Evolutionary conservation across 1,140 invertebrate species (phyloP).

Genomic region (Leguminivora glycinivorella): DNA sequence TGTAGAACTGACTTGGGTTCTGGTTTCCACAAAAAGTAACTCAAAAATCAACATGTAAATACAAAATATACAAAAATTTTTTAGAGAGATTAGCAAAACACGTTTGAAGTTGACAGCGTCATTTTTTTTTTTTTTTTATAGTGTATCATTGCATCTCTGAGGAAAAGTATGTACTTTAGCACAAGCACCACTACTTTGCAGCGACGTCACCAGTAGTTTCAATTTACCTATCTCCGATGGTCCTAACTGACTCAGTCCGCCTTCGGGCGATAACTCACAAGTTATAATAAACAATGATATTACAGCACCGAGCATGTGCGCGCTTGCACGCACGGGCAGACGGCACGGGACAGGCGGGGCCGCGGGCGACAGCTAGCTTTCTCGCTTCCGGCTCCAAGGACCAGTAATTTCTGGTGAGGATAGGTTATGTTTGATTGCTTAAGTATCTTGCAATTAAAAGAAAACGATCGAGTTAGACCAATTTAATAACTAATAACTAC

Average conservation of each 20-base stretch:
- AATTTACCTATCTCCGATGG: not conserved
- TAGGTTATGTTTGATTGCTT: constrained; percentile 19
- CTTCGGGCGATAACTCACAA: not conserved
- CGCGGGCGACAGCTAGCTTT: constrained; percentile 11
- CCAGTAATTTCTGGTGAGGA: constrained; percentile 12
- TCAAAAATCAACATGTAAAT: too few relatives aligned
- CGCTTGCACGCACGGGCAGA: constrained; percentile 9
- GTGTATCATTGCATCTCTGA: too few relatives aligned
- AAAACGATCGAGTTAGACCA: not conserved
- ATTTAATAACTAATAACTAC: too few relatives aligned
- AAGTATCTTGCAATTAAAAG: constrained; percentile 1
- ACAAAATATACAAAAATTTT: too few relatives aligned
- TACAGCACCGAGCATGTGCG: not conserved
- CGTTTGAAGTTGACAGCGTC: too few relatives aligned
- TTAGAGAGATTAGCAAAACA: too few relatives aligned
- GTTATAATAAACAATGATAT: constrained; percentile 5
- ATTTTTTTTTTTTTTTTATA: too few relatives aligned
- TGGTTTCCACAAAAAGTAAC: too few relatives aligned
- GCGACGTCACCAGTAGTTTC: not conserved
- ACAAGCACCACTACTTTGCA: not conserved
- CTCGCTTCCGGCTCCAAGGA: constrained; percentile 4
- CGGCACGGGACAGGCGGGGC: not conserved
- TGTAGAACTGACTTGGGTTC: too few relatives aligned
- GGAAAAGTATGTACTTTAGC: too few relatives aligned
- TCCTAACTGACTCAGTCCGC: not conserved